Base-by-base conservation (phyloP, 1,140 invertebrate species). In the Galleria mellonella region DNA sequence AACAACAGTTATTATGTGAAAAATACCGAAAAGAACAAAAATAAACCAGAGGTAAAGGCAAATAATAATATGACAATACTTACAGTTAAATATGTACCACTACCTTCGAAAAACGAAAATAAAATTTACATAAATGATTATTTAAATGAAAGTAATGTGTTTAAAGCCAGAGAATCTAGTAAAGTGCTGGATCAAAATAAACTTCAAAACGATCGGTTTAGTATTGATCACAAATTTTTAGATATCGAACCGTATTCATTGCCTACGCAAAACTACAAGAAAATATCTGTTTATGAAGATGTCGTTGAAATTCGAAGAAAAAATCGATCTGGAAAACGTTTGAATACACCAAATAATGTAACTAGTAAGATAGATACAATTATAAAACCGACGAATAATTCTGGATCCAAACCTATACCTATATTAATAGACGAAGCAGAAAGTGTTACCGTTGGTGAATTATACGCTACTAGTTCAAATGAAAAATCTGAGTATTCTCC, bases 401-500 rank as follows among this genome's bases (percentile, higher is more conserved):
- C 3, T 9, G 14, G 41, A 32, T 49, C 51, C 45, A 43, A 32
- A 46, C 44, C 52, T 50, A 43, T 36, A 15, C 43, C 48, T 9
- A 44, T 59, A 46, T 62, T 52, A 43, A 44, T 55, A 36, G 51
- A 51, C 33, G 28, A 40, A 14, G 45, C 47, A 45, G 55, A 56
- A 40, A 56, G 57, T 10, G 37, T 37, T 4, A 46, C 37, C 28
- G 32, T 35, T 10, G 51, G 54, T 32, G 66, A 64, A 41, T 54
- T 40, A 31, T 51, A 63, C 15, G 64, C 69, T 10, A 53, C 51
- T 6, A 67, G 68, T 56, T 52, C 62, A 12, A 71, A 64, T 40
- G 59, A 68, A 11, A 70, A 69, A 59, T 81, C 39, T 62, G 83
- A 59, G 78, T 83, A 72, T 58, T 85, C 79, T 11, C 70, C 70